A percentile compares a stretch with the other conserved stretches of the same genome.
These are phyloP conservation scores for Tragelaphus strepsiceros DNA, from an alignment of 2,113 vertebrate species.

Conservation along the genomic window DNA sequence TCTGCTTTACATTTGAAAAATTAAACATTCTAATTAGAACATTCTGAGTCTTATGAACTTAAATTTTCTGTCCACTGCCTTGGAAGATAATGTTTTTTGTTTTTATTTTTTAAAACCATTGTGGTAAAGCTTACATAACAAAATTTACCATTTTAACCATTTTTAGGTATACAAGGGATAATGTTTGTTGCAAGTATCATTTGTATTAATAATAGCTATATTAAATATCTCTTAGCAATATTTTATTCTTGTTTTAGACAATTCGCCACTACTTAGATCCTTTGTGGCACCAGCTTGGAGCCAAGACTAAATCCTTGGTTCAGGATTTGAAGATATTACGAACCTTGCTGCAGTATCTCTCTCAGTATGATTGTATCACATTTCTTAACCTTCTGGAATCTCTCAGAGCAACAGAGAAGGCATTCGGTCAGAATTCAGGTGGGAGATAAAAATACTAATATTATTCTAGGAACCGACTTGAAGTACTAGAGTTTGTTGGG, in stretches of 20 bases:
- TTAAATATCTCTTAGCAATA: neutral
- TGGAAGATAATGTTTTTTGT: neutral
- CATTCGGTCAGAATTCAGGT: conserved; percentile 97
- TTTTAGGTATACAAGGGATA: neutral
- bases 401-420: conserved; percentile 92
- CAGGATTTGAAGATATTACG: conserved; percentile 94
- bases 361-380: conserved; percentile 97
- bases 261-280: conserved; percentile 96
- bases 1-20: conserved; percentile 8
- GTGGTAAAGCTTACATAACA: neutral
- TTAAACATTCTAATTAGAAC: conserved; percentile 4
- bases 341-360: conserved; percentile 93
- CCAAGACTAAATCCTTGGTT: conserved; percentile 95
- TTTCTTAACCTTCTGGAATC: conserved; percentile 97
- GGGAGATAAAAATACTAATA: conserved; percentile 41
- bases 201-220: neutral
- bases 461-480: conserved; percentile 14
- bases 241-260: conserved; percentile 82
- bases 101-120: neutral
- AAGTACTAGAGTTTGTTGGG: conserved; percentile 35
- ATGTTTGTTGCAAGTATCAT: neutral
- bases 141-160: neutral
- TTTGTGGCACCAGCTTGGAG: conserved; percentile 96
- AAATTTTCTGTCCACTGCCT: conserved; percentile 21
- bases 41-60: neutral